These are phyloP conservation scores for Hirudinaria manillensis DNA, from an alignment of 2,888 invertebrate genomes.

Conservation along the genomic window DNA sequence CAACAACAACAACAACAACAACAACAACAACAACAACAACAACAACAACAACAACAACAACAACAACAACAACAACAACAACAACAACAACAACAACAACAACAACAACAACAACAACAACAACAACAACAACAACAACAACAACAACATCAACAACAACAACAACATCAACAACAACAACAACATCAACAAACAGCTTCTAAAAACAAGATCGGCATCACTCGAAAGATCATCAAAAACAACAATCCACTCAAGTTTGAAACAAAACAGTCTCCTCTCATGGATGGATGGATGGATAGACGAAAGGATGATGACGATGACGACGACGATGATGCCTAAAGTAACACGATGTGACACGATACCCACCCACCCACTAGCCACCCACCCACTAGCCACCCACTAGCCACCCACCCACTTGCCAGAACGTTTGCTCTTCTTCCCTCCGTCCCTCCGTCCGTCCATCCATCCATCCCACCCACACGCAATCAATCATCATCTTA, in stretches of 20 bases:
- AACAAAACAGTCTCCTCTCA: slow-evolving; percentile 17
- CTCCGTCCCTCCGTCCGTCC: too few relatives aligned
- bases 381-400: too few relatives aligned
- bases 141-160: neutral
- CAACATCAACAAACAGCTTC: neutral
- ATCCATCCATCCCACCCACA: too few relatives aligned
- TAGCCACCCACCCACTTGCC: too few relatives aligned
- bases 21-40: neutral
- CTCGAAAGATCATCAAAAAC: slow-evolving; percentile 14
- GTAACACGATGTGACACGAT: too few relatives aligned
- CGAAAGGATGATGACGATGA: too few relatives aligned
- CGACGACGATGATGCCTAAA: too few relatives aligned
- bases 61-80: slow-evolving; percentile 14
- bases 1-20: slow-evolving; percentile 22
- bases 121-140: slow-evolving; percentile 21
- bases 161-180: slow-evolving; percentile 18
- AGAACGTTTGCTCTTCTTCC: too few relatives aligned
- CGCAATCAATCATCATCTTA: too few relatives aligned
- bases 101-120: slow-evolving; percentile 9
- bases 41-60: slow-evolving; percentile 19
- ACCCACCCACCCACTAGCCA: too few relatives aligned
- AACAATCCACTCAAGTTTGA: slow-evolving; percentile 23
- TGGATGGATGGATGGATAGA: too few relatives aligned
- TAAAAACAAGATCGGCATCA: slow-evolving; percentile 14
- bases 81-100: slow-evolving; percentile 17